Evolutionary conservation across 2,888 invertebrate species (phyloP).

Genomic region (Drosophila gaucha): DNA sequence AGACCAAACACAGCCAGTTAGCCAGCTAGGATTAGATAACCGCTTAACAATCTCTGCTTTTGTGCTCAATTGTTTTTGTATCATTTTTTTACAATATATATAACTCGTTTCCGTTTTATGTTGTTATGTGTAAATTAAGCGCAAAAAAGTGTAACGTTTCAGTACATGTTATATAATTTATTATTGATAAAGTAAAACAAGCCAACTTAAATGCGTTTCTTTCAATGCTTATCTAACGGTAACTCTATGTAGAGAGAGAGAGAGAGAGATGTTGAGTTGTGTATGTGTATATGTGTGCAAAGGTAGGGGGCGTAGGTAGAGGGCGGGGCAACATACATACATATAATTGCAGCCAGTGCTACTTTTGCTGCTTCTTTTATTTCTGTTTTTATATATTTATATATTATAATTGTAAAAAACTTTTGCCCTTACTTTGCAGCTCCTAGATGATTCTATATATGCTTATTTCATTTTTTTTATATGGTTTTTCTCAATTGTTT

Average conservation of each 20-base stretch:
- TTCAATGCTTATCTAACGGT: constrained; percentile 56
- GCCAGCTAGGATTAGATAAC: constrained; percentile 10
- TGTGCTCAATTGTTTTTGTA: constrained; percentile 40
- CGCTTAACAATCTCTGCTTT: constrained; percentile 20
- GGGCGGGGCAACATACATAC: constrained; percentile 28
- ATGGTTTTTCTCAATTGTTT: constrained; percentile 1
- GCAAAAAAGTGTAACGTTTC: constrained; percentile 63
- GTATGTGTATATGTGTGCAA: neutral
- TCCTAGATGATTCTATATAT: constrained; percentile 22
- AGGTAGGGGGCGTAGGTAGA: neutral
- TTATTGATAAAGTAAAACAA: constrained; percentile 78
- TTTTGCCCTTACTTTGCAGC: constrained; percentile 29
- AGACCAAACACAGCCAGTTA: constrained; percentile 2
- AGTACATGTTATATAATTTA: constrained; percentile 80
- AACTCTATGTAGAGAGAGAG: constrained; percentile 16
- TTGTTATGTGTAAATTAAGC: constrained; percentile 65
- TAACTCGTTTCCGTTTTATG: constrained; percentile 44
- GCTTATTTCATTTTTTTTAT: constrained; percentile 17
- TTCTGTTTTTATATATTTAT: constrained; percentile 9
- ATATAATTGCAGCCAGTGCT: constrained; percentile 34
- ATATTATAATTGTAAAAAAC: constrained; percentile 43
- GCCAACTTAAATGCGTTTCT: constrained; percentile 76
- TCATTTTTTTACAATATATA: constrained; percentile 4
- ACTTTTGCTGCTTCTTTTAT: constrained; percentile 27
- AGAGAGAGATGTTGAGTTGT: neutral